Percentiles rank a stretch among this genome's conserved stretches.
These are phyloP conservation scores for Eptesicus fuscus DNA, from an alignment of 2,113 vertebrate genomes.

Conservation along the genomic window DNA sequence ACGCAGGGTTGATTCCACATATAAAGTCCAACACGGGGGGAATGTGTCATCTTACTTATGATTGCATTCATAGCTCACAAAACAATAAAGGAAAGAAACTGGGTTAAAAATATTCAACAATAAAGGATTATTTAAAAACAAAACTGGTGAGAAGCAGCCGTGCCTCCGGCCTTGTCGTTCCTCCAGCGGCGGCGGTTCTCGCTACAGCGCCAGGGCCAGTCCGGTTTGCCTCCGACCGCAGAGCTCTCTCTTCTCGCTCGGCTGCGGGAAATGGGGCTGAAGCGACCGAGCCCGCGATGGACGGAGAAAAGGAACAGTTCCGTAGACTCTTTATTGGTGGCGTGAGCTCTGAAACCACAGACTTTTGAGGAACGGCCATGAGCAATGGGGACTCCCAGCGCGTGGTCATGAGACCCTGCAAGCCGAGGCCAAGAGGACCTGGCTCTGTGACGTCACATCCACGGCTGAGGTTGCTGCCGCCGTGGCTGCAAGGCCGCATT, in stretches of 20 bases:
- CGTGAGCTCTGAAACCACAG: slow-evolving; percentile 89
- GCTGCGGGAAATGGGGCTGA: no score
- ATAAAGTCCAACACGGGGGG: neutral
- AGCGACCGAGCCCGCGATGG: no score
- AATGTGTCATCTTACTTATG: neutral
- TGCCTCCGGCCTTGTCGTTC: neutral
- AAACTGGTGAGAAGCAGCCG: no score
- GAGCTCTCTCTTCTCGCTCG: neutral
- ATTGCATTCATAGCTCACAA: neutral
- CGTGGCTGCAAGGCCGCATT: slow-evolving; percentile 89
- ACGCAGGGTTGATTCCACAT: neutral
- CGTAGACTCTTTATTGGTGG: slow-evolving; percentile 89
- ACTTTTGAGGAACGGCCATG: slow-evolving; percentile 88
- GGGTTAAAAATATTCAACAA: no score
- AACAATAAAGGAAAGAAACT: neutral
- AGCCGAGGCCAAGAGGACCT: slow-evolving; percentile 89
- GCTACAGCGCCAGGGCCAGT: no score
- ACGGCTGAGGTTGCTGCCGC: slow-evolving; percentile 90
- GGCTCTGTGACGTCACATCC: slow-evolving; percentile 89
- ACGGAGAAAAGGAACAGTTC: slow-evolving; percentile 85
- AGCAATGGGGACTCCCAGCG: slow-evolving; percentile 80
- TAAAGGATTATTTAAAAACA: no score
- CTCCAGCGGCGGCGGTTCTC: no score
- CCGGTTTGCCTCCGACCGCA: no score
- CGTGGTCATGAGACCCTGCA: slow-evolving; percentile 90